phyloP scores from a whole-genome alignment of 2,113 vertebrate genomes.

The Nesoenas mayeri region DNA sequence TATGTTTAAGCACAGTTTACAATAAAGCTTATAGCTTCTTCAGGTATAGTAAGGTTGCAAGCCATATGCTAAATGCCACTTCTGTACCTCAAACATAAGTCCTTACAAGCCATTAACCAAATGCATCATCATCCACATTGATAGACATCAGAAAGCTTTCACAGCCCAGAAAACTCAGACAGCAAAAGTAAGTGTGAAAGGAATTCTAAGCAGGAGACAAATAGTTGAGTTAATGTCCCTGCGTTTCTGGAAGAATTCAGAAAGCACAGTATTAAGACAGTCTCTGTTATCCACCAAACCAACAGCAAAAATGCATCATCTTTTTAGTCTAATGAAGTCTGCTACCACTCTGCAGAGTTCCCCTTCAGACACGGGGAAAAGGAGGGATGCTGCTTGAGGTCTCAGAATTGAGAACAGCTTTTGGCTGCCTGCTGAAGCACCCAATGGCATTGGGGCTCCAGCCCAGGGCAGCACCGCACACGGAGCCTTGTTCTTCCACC shows the following conservation, averaged over 20 bases:
- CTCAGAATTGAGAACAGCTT: rapidly evolving
- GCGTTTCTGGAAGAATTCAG: neutral
- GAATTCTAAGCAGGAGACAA: neutral
- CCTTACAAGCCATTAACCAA: neutral
- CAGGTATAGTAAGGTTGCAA: neutral
- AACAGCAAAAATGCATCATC: neutral
- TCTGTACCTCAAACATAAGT: neutral
- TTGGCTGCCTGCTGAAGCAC: neutral
- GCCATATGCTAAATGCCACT: neutral
- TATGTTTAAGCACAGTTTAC: neutral
- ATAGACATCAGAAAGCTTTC: neutral
- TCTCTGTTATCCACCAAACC: neutral
- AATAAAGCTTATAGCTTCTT: neutral
- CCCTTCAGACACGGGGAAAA: neutral
- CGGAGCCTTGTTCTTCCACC: rapidly evolving
- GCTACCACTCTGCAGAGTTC: neutral
- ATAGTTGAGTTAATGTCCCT: neutral
- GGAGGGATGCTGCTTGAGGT: neutral
- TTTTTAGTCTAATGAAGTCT: neutral
- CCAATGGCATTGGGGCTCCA: rapidly evolving
- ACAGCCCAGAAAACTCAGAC: neutral
- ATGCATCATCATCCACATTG: neutral
- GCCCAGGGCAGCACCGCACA: rapidly evolving
- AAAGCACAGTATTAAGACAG: neutral
- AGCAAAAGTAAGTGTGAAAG: neutral